phyloP scores from a whole-genome alignment of 2,113 vertebrate species.

The Colius striatus region DNA sequence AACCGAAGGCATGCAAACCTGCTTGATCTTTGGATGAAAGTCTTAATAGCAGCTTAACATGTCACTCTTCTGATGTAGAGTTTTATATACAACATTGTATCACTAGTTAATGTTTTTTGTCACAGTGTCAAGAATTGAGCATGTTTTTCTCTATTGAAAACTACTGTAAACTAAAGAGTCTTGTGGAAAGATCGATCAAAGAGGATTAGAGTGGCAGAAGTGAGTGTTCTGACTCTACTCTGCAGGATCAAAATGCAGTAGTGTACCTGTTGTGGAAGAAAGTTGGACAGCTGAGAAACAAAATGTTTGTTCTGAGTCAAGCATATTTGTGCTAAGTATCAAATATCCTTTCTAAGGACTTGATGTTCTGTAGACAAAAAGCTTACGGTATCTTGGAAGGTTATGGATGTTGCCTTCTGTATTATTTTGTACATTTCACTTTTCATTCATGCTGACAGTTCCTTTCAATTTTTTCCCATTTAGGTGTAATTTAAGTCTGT shows the following conservation, averaged over 20 bases:
- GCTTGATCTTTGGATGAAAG: conserved; percentile 14
- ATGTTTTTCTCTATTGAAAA: neutral
- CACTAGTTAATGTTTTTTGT: neutral
- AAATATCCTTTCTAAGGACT: neutral
- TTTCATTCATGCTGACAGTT: conserved; percentile 81
- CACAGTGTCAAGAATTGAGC: neutral
- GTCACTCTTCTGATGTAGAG: neutral
- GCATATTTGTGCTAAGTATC: neutral
- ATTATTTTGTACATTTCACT: conserved; percentile 76
- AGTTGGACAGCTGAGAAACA: neutral
- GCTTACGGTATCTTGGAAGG: conserved; percentile 13
- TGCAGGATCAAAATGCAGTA: neutral
- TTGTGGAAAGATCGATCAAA: neutral
- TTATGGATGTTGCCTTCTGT: conserved; percentile 56
- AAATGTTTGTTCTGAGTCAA: neutral
- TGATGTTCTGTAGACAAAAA: neutral
- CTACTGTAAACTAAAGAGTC: neutral
- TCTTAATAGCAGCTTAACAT: neutral
- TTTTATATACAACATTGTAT: neutral
- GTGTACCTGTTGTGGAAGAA: neutral
- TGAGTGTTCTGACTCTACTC: neutral
- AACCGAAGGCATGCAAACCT: neutral
- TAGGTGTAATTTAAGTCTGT: conserved; percentile 98
- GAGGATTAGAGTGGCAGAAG: neutral
- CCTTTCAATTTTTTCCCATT: conserved; percentile 86